Conservation (phyloP, 2,888 invertebrate species). For the Standfussiana lucernea region DNA sequence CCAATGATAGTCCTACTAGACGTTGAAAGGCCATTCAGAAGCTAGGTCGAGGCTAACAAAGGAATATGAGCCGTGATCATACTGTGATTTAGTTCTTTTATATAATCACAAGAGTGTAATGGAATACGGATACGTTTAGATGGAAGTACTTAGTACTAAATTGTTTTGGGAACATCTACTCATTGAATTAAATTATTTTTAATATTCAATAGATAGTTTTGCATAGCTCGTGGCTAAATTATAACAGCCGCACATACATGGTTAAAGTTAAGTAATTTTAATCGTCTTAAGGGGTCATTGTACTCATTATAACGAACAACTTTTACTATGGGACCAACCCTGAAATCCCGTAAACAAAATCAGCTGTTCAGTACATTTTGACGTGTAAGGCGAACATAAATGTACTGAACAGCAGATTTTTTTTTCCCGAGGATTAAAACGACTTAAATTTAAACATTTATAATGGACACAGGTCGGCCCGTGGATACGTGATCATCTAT, state of each 20-base stretch:
- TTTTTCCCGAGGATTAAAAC: too few species aligned
- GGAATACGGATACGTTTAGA: not conserved
- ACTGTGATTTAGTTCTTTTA: slow-evolving; percentile 25
- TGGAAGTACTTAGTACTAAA: not conserved
- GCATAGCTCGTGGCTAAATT: not conserved
- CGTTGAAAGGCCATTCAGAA: slow-evolving; percentile 29
- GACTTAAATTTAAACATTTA: too few species aligned
- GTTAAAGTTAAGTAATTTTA: too few species aligned
- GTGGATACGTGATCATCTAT: not conserved
- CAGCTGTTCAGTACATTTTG: too few species aligned
- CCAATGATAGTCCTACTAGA: slow-evolving; percentile 24
- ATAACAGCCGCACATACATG: not conserved
- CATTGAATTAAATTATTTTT: not conserved
- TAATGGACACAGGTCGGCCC: not conserved
- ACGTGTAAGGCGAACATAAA: too few species aligned
- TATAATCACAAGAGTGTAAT: not conserved
- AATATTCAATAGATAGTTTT: too few species aligned
- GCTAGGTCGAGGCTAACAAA: slow-evolving; percentile 31
- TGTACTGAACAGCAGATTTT: too few species aligned
- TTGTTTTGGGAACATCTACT: not conserved
- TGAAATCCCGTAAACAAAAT: too few species aligned
- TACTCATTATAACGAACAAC: too few species aligned
- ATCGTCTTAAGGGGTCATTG: too few species aligned
- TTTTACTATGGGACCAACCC: too few species aligned
- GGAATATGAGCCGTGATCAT: slow-evolving; percentile 18